Evolutionary conservation across 2,888 invertebrate species (phyloP), one percentile per base, ranked within the genome.

Genomic region (Ichneumoninae sp.): DNA sequence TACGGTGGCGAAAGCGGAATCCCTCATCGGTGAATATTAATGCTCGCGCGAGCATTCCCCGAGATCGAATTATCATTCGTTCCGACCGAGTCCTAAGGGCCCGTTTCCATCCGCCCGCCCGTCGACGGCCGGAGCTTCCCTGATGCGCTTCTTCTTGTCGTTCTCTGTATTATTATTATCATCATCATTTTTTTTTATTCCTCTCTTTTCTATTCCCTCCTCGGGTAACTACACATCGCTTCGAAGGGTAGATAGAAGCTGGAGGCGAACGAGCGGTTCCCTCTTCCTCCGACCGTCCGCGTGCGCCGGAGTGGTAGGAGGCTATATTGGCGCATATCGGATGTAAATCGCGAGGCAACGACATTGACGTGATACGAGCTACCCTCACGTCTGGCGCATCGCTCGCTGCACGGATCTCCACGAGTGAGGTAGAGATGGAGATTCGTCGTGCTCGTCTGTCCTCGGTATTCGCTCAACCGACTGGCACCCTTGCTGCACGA

Each of bases 301-400:
- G 30, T 68, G 78, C 82, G 80, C 62, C 84, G 84, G 81, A 71
- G 83, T 80, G 76, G 44, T 75, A 74, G 68, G 57, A 19, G 54
- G 44, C 54, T 87, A 86, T 86, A 89, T 87, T 80, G 74, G 84
- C 85, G 85, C 83, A 86, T 88, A 89, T 90, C 85, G 84, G 82
- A 88, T 89, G 90, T 85, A 89, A 91, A 91, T 90, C 87, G 88
- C 74, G 52, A 72, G 82, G 77, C 88, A 89, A 88, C 81, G 86
- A 84, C 86, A 88, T 82, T 88, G 88, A 90, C 89, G 88, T 86
- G 89, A 87, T 88, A 87, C 86, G 82, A 87, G 80, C 82, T 82
- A 78, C 83, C 70, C 81, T 82, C 87, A 74, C 86, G 86, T 87
- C 68, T 84, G 60, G 65, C 70, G 71, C 85, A 88, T 89, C 85